Percentiles rank a stretch among this genome's conserved stretches.
phyloP scores from a whole-genome alignment of 2,113 vertebrate species.

The Misgurnus anguillicaudatus region DNA sequence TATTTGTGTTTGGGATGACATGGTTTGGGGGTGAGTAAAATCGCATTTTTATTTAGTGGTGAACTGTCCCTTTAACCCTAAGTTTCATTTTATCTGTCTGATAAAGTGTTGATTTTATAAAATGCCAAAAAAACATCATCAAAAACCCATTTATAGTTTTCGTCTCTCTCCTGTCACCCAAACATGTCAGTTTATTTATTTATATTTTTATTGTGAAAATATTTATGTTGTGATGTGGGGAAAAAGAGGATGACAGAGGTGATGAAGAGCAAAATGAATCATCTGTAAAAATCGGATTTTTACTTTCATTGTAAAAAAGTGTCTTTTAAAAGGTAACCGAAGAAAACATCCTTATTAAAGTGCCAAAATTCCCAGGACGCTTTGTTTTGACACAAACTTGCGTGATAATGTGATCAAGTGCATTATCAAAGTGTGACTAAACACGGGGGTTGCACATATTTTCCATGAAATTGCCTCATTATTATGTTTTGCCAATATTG shows the following conservation, averaged over 20 bases:
- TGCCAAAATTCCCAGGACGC: slow-evolving; percentile 19
- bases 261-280: not conserved
- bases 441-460: slow-evolving; percentile 55
- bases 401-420: slow-evolving; percentile 46
- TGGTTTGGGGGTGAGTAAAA: too few relatives aligned
- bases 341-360: not conserved
- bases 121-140: too few relatives aligned
- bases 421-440: slow-evolving; percentile 51
- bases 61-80: too few relatives aligned
- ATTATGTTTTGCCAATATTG: slow-evolving; percentile 62
- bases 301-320: slow-evolving; percentile 22
- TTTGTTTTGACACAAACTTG: slow-evolving; percentile 29
- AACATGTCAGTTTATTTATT: not conserved
- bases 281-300: not conserved
- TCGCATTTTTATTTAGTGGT: too few relatives aligned
- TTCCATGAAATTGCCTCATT: slow-evolving; percentile 58
- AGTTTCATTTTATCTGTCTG: too few relatives aligned
- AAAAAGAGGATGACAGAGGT: not conserved
- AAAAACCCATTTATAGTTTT: not conserved
- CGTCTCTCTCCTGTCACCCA: not conserved
- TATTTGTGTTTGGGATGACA: too few relatives aligned
- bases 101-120: too few relatives aligned
- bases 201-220: not conserved
- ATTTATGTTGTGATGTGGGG: not conserved
- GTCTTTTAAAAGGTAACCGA: not conserved